Percentiles rank a stretch among this genome's conserved stretches.
Conservation (phyloP, 2,797 vertebrate species). For the Ficedula albicollis region DNA sequence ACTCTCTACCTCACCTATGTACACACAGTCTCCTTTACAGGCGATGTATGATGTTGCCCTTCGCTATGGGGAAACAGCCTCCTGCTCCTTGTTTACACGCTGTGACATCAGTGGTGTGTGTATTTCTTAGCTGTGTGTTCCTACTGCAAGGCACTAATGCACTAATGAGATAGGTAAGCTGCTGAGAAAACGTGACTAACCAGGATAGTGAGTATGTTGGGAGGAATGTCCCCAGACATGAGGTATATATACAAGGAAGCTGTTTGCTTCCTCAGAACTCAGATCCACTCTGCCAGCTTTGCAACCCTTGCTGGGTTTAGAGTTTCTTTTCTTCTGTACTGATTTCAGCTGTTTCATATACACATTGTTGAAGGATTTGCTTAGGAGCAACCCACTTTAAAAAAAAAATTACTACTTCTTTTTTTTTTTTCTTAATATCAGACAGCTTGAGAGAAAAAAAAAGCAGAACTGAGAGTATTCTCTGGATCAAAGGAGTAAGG, state of each 20-base stretch:
- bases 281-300: background rate
- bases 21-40: background rate
- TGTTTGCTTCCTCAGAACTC: background rate
- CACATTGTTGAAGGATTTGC: background rate
- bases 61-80: conserved; percentile 29
- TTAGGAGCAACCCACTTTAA: background rate
- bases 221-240: background rate
- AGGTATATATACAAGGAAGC: background rate
- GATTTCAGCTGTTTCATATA: background rate
- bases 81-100: background rate
- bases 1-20: background rate
- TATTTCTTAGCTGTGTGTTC: background rate
- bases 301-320: background rate
- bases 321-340: background rate
- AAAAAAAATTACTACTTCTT: rapidly evolving
- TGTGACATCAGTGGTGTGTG: background rate
- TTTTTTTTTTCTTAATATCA: background rate
- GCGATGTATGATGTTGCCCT: background rate
- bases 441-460: background rate
- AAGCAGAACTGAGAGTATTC: background rate
- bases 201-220: background rate
- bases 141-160: background rate
- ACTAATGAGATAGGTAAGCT: background rate
- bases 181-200: conserved; percentile 43
- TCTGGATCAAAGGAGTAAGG: conserved; percentile 7